phyloP scores from a whole-genome alignment of 2,888 invertebrate genomes.

The Machimus rusticus region DNA sequence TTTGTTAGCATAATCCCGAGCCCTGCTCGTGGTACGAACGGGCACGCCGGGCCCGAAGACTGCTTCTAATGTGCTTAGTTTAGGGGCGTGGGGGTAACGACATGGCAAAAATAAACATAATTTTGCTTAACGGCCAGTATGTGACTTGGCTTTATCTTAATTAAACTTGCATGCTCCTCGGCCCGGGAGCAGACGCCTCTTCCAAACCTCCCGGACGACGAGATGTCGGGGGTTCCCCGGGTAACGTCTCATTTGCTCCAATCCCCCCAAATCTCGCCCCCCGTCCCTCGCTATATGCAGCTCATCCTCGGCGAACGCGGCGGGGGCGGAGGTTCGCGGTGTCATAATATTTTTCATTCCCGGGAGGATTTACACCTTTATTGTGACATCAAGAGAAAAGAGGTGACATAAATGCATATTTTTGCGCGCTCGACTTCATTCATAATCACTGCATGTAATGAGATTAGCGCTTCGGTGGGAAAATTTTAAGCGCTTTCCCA shows the following conservation, averaged over 20 bases:
- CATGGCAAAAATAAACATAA: conserved; percentile 44
- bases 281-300: background rate
- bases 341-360: conserved; percentile 22
- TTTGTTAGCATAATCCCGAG: conserved; percentile 38
- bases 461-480: background rate
- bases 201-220: background rate
- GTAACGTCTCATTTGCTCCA: background rate
- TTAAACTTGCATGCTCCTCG: conserved; percentile 41
- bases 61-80: conserved; percentile 14
- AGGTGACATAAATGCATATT: conserved; percentile 35
- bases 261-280: background rate
- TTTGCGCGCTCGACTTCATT: conserved; percentile 24
- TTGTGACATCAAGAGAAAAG: conserved; percentile 5
- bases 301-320: background rate
- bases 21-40: conserved; percentile 17
- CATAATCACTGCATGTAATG: conserved; percentile 27
- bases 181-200: background rate
- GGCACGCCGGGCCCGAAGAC: background rate
- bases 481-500: background rate
- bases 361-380: conserved; percentile 24
- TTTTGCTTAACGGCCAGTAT: conserved; percentile 45
- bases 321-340: background rate
- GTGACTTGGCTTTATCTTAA: conserved; percentile 47
- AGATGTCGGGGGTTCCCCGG: background rate
- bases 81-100: conserved; percentile 3